Evolutionary conservation across 2,888 invertebrate genomes (phyloP).

Genomic region (Dasysyrphus tricinctus): DNA sequence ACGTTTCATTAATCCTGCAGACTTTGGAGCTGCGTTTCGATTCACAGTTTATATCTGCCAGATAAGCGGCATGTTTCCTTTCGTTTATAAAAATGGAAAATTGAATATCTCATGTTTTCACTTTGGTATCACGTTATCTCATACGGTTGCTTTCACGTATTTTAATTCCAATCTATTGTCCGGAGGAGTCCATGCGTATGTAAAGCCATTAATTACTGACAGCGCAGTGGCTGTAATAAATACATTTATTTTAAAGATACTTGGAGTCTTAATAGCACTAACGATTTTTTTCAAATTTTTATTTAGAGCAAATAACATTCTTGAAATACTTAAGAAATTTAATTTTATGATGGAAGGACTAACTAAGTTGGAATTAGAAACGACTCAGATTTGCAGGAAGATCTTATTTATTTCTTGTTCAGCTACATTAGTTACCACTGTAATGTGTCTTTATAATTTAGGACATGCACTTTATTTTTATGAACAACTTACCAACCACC

Average conservation of each 20-base stretch:
- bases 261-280: slow-evolving; percentile 75
- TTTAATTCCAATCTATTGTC: slow-evolving; percentile 75
- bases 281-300: slow-evolving; percentile 64
- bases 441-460: background rate
- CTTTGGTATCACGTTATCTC: slow-evolving; percentile 59
- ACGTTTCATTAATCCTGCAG: background rate
- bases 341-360: slow-evolving; percentile 61
- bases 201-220: slow-evolving; percentile 76
- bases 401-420: slow-evolving; percentile 8
- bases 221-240: slow-evolving; percentile 66
- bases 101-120: background rate
- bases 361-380: slow-evolving; percentile 69
- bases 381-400: slow-evolving; percentile 44
- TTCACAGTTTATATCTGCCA: background rate
- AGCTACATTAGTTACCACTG: background rate
- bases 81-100: background rate
- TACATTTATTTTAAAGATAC: slow-evolving; percentile 73
- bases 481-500: slow-evolving; percentile 18
- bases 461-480: slow-evolving; percentile 1
- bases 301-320: slow-evolving; percentile 41
- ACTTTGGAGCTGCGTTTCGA: background rate
- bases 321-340: slow-evolving; percentile 68
- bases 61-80: slow-evolving; percentile 3
- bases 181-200: slow-evolving; percentile 72
- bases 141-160: slow-evolving; percentile 74